Conservation (phyloP, 23 tunicate species). For the Styela clava region DNA sequence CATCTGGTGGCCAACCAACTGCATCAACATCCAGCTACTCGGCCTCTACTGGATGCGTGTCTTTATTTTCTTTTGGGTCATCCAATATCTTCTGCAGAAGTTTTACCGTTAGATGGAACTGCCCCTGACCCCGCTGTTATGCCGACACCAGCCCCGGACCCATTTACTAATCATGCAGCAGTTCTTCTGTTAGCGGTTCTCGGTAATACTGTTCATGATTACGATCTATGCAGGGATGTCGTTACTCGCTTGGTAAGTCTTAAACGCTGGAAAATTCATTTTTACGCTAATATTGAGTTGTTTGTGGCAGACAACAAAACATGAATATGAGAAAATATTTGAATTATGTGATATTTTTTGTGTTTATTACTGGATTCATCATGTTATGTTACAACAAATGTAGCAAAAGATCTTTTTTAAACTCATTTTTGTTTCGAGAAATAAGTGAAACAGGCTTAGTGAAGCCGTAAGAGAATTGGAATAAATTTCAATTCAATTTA, state of each 20-base stretch:
- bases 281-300: neutral
- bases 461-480: too few species aligned
- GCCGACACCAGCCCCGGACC: slow-evolving; percentile 40
- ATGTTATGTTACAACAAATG: too few species aligned
- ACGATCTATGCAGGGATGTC: slow-evolving; percentile 47
- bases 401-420: too few species aligned
- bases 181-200: slow-evolving; percentile 69
- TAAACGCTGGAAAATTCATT: too few species aligned
- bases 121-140: slow-evolving; percentile 29
- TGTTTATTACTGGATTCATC: too few species aligned
- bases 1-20: slow-evolving; percentile 91
- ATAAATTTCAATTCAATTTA: too few species aligned
- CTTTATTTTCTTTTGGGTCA: slow-evolving; percentile 73
- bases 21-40: slow-evolving; percentile 74
- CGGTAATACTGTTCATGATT: slow-evolving; percentile 49
- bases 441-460: too few species aligned
- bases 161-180: slow-evolving; percentile 66
- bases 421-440: too few species aligned
- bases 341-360: too few species aligned
- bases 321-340: too few species aligned
- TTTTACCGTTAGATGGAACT: slow-evolving; percentile 55
- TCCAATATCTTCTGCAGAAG: slow-evolving; percentile 46
- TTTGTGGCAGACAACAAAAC: too few species aligned
- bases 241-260: slow-evolving; percentile 51
- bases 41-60: slow-evolving; percentile 68